A percentile compares a stretch with the other conserved stretches of the same genome.
Conservation (phyloP, 2,797 vertebrate species). For the Florisuga fusca region DNA sequence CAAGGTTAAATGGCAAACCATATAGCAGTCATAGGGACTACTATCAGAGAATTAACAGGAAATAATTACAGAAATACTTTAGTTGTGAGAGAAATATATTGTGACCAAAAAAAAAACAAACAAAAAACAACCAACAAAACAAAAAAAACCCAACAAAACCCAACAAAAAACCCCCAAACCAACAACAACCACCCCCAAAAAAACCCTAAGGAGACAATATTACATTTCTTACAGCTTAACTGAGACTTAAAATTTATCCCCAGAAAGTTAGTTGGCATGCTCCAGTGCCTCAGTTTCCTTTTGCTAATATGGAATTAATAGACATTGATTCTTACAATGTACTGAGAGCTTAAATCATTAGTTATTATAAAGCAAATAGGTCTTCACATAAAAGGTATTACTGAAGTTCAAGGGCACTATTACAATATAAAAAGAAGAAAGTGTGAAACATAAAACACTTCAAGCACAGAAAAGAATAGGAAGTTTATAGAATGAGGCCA, state of each 20-base stretch:
- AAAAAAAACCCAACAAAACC: background rate
- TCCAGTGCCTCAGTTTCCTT: slow-evolving; percentile 23
- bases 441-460: slow-evolving; percentile 43
- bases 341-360: background rate
- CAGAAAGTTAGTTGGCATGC: background rate
- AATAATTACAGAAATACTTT: background rate
- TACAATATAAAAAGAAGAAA: slow-evolving; percentile 22
- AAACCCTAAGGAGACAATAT: background rate
- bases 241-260: background rate
- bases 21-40: background rate
- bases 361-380: slow-evolving; percentile 4
- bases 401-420: slow-evolving; percentile 8
- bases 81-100: background rate
- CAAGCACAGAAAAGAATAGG: slow-evolving; percentile 18
- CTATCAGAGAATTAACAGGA: background rate
- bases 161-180: background rate
- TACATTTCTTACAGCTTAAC: background rate
- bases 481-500: slow-evolving; percentile 28
- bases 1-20: background rate
- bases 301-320: background rate
- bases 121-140: too few relatives aligned
- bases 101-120: background rate
- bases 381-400: slow-evolving; percentile 20
- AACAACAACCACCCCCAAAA: background rate
- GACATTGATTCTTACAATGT: background rate